Evolutionary conservation across 2,888 invertebrate genomes (phyloP), one percentile per base, ranked within the genome.

Genomic region (Entomobrya proxima): DNA sequence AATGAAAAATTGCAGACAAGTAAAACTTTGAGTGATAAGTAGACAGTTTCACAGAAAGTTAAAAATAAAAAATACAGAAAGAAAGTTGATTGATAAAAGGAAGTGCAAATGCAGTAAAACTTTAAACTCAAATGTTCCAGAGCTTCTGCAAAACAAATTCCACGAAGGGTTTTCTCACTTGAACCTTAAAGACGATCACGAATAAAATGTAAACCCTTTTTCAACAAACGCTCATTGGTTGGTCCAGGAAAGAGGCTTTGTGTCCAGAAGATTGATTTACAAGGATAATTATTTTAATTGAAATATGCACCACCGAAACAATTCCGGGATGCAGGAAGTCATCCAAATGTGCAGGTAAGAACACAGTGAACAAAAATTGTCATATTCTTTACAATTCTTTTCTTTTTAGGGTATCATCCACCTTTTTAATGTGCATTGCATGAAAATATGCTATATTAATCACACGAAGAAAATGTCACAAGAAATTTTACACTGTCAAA

Each of bases 261-360:
- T 21, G 9, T 55, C 18, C 9, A 24, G 24, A 18, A 61, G 11
- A 15, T 11, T 15, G 3, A n/a, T 67, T 64, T 15, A 13, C 58
- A 58, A 58, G 6, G 15, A 32, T 15, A 32, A 55, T 21, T 21
- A 21, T 32, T 75, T 76, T 35, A 3, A 0, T 21, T 40, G 32
- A 76, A 55, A 27, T 9, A 88, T 88, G 88, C 87, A 87, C 75
- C 88, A 86, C 75, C 85, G 86, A 21, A 87, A 83, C 72, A 86
- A 77, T 35, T 58, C 88, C 77, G 89, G 89, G 79, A 89, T 89
- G 89, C 89, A 89, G 87, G 89, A 89, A 87, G 89, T 89, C 81
- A 89, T 89, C 82, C 89, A 89, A 88, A 89, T 89, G 89, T 89
- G 89, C 89, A 88, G 89, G 89, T 89, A 86, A 86, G 64, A 50